phyloP scores from a whole-genome alignment of 2,888 invertebrate species.

The Diplazon laetatorius region DNA sequence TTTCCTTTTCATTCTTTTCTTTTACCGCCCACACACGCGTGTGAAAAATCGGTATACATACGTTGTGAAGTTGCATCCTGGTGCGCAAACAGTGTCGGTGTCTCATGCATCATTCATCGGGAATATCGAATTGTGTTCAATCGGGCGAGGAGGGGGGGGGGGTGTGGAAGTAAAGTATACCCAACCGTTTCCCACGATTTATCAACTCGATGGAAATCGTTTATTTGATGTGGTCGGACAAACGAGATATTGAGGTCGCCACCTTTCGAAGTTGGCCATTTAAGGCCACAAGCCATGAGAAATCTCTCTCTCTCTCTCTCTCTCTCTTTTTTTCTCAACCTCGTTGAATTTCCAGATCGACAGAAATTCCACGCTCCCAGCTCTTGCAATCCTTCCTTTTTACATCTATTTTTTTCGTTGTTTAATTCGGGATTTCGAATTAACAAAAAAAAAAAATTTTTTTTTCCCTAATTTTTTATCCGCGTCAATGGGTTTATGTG shows the following conservation, averaged over 20 bases:
- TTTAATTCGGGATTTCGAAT: too few relatives aligned
- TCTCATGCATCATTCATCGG: too few relatives aligned
- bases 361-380: neutral
- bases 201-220: slow-evolving; percentile 11
- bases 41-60: neutral
- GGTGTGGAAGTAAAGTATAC: neutral
- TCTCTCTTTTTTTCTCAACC: slow-evolving; percentile 14
- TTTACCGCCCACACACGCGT: too few relatives aligned
- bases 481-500: too few relatives aligned
- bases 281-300: slow-evolving; percentile 38
- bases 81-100: neutral
- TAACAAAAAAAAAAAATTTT: too few relatives aligned
- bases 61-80: neutral
- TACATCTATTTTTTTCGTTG: slow-evolving; percentile 36
- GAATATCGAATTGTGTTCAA: too few relatives aligned
- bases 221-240: slow-evolving; percentile 27
- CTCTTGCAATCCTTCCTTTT: too few relatives aligned
- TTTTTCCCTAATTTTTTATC: too few relatives aligned
- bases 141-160: too few relatives aligned
- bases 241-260: slow-evolving; percentile 45
- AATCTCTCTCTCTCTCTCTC: slow-evolving; percentile 25
- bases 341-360: slow-evolving; percentile 31
- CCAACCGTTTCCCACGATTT: slow-evolving; percentile 3
- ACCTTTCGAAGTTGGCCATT: slow-evolving; percentile 37
- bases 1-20: too few relatives aligned